Evolutionary conservation across 2,888 invertebrate species (phyloP), one percentile per base, ranked within the genome.

Genomic region (Eutolmus rufibarbis): DNA sequence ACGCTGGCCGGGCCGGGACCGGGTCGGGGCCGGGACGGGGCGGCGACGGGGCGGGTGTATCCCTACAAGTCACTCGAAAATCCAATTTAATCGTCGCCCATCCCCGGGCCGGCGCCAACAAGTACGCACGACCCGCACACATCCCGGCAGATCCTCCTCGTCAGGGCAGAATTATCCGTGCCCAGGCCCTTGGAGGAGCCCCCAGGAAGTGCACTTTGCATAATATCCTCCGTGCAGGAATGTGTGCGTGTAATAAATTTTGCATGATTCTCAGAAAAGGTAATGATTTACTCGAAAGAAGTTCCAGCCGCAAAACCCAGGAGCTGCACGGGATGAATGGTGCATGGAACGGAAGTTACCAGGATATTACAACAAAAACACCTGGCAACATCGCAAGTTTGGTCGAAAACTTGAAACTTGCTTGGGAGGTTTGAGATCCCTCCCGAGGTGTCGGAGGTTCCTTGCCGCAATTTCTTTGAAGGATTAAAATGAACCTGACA

Each of bases 321-420:
- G 66, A 82, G 66, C 37, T 82, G 31, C 34, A 82, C 51, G 14
- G 82, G 40, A 82, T 82, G 82, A 82, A 82, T 82, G 57, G 37
- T 34, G 57, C 82, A 82, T 82, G 57, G 51, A 57, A 82, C 57
- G 82, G 57, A 82, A 82, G 82, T 57, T 82, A 37, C 66, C 82
- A 82, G 34, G 82, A 37, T 82, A 82, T 82, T 82, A 28, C 57
- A 82, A 82, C 34, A 82, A 82, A 82, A 82, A 82, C 82, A 82
- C 82, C 82, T 82, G 66, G 37, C 34, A 57, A 57, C 37, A 57
- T 57, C 31, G 82, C 9, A 82, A 82, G 82, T 82, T 57, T 57
- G 56, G 81, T 81, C 56, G 81, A 81, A 51, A 81, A 81, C 31
- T 81, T 82, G 31, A 79, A 46, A 51, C 51, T 79, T 28, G 31